Evolutionary conservation across 2,888 invertebrate genomes (phyloP), one percentile per base, ranked within the genome.

Genomic region (Eudemis profundana): DNA sequence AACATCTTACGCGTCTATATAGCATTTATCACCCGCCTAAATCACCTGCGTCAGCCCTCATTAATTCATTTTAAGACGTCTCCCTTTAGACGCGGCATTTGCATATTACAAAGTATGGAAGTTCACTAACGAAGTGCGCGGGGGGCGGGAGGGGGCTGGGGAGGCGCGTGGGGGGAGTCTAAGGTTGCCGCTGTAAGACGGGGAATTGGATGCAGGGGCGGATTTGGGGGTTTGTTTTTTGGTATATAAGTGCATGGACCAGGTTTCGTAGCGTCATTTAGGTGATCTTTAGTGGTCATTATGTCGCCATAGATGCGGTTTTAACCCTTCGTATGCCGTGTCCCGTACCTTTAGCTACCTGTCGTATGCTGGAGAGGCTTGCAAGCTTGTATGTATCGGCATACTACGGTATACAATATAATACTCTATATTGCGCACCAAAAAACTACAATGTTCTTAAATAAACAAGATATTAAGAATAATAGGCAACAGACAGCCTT

Each of bases 21-120:
- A 33, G 33, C 33, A 33, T 33, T 33, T 33, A 33, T 33, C 33
- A 33, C 33, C 33, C n/a, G n/a, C 71, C 76, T 75, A 77, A 84
- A 84, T 84, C 86, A 90, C 90, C 91, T 90, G 89, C 80, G 89
- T 88, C 64, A 63, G 63, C 40, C 36, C 36, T 64, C 89, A 90
- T 91, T 90, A 91, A 90, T 92, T 91, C 91, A 92, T 92, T 92
- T 91, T 91, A 92, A 92, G 91, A 90, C 84, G 89, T 81, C 79
- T 81, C 87, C 88, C 86, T 84, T 84, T 82, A 86, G 86, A 84
- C 80, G 78, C 79, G 76, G 87, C 90, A 92, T 92, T 92, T 90
- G 90, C 91, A 92, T 92, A 91, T 91, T 91, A 91, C 91, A 91
- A 92, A 92, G 91, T 92, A 91, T 91, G 89, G 91, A 91, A 92